Conservation (phyloP, 2,113 vertebrate species). For the Eublepharis macularius region DNA sequence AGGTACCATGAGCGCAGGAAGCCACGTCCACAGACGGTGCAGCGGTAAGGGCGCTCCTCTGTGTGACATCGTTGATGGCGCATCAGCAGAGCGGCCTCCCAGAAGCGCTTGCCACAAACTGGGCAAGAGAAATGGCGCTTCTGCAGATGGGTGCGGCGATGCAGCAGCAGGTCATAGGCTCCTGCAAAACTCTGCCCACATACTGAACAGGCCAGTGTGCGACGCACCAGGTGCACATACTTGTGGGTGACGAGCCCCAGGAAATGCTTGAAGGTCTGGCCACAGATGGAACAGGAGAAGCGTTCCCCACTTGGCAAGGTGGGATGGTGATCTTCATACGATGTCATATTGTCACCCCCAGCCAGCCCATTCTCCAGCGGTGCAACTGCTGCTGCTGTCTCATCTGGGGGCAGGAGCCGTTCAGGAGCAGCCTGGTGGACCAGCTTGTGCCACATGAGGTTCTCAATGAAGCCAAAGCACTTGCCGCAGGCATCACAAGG, state of each 20-base stretch:
- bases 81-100: constrained; percentile 86
- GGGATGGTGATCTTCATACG: constrained; percentile 52
- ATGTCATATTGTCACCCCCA: constrained; percentile 54
- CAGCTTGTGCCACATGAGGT: constrained; percentile 78
- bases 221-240: constrained; percentile 73
- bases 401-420: constrained; percentile 68
- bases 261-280: constrained; percentile 88
- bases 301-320: constrained; percentile 73
- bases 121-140: constrained; percentile 85
- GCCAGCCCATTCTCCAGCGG: constrained; percentile 75
- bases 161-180: constrained; percentile 73
- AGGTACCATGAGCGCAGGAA: constrained; percentile 86
- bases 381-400: constrained; percentile 62
- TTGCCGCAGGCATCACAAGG: constrained; percentile 75
- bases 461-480: constrained; percentile 76
- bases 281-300: constrained; percentile 87
- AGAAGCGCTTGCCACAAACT: constrained; percentile 87
- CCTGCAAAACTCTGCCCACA: constrained; percentile 72
- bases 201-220: constrained; percentile 67
- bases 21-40: constrained; percentile 78
- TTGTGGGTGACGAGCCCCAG: constrained; percentile 86
- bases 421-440: constrained; percentile 73
- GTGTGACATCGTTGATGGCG: constrained; percentile 87
- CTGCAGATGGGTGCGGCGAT: constrained; percentile 81
- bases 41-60: constrained; percentile 85